phyloP scores from a whole-genome alignment of 1,140 invertebrate species.

The Liolophura sinensis region DNA sequence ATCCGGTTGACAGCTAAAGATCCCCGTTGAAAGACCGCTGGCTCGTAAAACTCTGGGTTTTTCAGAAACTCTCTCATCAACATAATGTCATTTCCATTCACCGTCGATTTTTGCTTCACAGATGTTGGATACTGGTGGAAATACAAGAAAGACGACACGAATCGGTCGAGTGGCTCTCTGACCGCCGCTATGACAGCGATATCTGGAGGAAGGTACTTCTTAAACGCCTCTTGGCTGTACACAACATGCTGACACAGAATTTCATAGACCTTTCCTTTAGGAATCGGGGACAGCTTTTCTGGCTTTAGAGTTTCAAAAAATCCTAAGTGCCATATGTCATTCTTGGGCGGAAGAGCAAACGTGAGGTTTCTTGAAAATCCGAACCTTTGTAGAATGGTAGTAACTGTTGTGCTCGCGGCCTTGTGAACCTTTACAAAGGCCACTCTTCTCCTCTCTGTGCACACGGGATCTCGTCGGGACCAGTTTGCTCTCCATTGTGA shows the following conservation, averaged over 20 bases:
- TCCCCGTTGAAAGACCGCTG: neutral
- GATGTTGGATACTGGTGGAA: no score
- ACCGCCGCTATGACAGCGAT: slow-evolving; percentile 31
- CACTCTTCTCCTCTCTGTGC: slow-evolving; percentile 9
- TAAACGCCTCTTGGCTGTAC: slow-evolving; percentile 23
- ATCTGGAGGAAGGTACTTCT: slow-evolving; percentile 17
- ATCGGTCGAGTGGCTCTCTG: slow-evolving; percentile 28
- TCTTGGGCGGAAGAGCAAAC: slow-evolving; percentile 32
- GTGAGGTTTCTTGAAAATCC: slow-evolving; percentile 24
- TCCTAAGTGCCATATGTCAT: slow-evolving; percentile 23
- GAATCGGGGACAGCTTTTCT: slow-evolving; percentile 7
- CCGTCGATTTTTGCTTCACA: no score
- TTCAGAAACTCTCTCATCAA: slow-evolving; percentile 15
- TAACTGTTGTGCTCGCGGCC: slow-evolving; percentile 35
- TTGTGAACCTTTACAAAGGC: slow-evolving; percentile 35
- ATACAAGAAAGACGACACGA: slow-evolving; percentile 32
- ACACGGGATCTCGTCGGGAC: neutral
- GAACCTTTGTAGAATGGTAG: slow-evolving; percentile 32
- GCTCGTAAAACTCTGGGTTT: slow-evolving; percentile 24
- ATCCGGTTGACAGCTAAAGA: slow-evolving; percentile 31
- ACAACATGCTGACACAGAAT: slow-evolving; percentile 36
- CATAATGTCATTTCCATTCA: no score
- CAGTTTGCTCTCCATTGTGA: no score
- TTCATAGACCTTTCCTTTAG: slow-evolving; percentile 15
- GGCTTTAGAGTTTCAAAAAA: slow-evolving; percentile 12